These are phyloP conservation scores for Mastigias papua DNA, from an alignment of 30 jellyfish, hydroid and myxozoan species.

Conservation along the genomic window DNA sequence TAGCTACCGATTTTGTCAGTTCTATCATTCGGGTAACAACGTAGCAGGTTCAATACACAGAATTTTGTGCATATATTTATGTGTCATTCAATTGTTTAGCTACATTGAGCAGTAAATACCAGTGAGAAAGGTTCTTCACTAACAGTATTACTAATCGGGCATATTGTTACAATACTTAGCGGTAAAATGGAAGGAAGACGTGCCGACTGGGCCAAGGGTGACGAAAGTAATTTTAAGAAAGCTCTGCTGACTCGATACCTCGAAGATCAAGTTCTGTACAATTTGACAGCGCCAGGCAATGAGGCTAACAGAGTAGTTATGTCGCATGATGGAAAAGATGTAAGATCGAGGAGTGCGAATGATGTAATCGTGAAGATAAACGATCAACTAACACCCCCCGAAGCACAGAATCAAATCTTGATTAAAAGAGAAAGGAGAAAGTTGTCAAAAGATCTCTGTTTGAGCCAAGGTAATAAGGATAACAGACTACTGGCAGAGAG, in stretches of 20 bases:
- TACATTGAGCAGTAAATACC: not conserved
- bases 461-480: no score
- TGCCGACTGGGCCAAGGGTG: not conserved
- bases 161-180: no score
- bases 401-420: not conserved
- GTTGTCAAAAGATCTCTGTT: not conserved
- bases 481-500: not conserved
- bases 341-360: not conserved
- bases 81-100: not conserved
- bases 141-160: no score
- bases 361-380: constrained; percentile 26
- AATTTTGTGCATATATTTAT: not conserved
- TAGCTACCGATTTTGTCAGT: not conserved
- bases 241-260: constrained; percentile 47
- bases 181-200: not conserved
- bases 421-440: not conserved
- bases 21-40: not conserved
- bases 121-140: no score
- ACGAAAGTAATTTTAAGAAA: constrained; percentile 32
- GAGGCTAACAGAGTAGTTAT: not conserved
- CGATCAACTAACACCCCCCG: constrained; percentile 11
- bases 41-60: not conserved
- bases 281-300: not conserved
- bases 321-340: not conserved
- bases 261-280: constrained; percentile 53